phyloP scores from a whole-genome alignment of 2,797 vertebrate genomes.

The Vespertilio murinus region DNA sequence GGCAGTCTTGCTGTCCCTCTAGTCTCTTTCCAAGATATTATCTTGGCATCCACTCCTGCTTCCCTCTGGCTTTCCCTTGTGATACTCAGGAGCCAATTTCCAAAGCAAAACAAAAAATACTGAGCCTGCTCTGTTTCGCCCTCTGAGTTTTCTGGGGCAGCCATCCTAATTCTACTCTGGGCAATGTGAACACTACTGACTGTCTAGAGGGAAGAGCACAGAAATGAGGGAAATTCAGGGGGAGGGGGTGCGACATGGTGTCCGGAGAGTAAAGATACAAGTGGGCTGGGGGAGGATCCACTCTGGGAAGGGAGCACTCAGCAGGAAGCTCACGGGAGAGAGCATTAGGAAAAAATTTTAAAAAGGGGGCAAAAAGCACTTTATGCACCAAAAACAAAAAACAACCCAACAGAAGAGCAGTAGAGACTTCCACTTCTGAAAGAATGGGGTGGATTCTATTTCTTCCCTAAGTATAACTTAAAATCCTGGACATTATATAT shows the following conservation, averaged over 20 bases:
- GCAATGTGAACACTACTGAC: neutral
- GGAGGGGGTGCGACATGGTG: accelerated
- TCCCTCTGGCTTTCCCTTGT: neutral
- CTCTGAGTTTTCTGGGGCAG: neutral
- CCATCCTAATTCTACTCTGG: neutral
- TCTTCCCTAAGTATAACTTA: neutral
- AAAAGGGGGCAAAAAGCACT: neutral
- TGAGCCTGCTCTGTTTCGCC: conserved; percentile 2
- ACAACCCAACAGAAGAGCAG: neutral
- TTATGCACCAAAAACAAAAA: neutral
- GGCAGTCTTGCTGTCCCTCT: neutral
- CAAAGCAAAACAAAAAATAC: conserved; percentile 16
- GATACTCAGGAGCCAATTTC: neutral
- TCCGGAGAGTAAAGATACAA: neutral
- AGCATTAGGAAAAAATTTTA: neutral
- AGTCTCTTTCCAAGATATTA: conserved; percentile 4
- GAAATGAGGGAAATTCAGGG: neutral
- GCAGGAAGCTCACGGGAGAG: neutral
- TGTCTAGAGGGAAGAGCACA: neutral
- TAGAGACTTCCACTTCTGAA: neutral
- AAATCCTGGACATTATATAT: neutral
- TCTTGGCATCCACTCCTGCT: neutral
- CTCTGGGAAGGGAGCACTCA: neutral
- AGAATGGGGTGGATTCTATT: neutral
- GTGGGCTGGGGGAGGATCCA: neutral